These are phyloP conservation scores for Sander lucioperca DNA, from an alignment of 2,113 vertebrate species.

Conservation along the genomic window DNA sequence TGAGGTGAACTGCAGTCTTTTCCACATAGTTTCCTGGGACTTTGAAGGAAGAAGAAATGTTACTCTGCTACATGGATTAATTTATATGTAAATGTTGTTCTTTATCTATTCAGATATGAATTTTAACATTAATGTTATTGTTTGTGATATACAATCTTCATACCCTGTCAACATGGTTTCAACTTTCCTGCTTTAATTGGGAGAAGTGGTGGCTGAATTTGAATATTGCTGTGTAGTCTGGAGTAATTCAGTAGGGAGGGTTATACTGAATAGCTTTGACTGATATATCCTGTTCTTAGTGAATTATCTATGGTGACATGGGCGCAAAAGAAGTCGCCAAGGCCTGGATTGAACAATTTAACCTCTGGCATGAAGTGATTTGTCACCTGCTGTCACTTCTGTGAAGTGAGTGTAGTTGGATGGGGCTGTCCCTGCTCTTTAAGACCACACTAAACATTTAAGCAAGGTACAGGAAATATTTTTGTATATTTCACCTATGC, in stretches of 20 bases:
- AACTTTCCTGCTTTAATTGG: conserved; percentile 74
- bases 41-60: conserved; percentile 72
- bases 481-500: conserved; percentile 82
- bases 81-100: conserved; percentile 73
- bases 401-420: conserved; percentile 83
- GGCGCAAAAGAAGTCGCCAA: conserved; percentile 32
- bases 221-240: conserved; percentile 59
- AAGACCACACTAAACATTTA: conserved; percentile 69
- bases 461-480: conserved; percentile 84
- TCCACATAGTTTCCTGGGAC: conserved; percentile 55
- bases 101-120: conserved; percentile 59
- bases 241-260: conserved; percentile 51
- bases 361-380: conserved; percentile 73
- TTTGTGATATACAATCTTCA: conserved; percentile 73
- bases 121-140: conserved; percentile 70
- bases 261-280: conserved; percentile 69
- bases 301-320: conserved; percentile 64
- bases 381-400: conserved; percentile 84
- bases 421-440: conserved; percentile 56
- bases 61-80: conserved; percentile 61
- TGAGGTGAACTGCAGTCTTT: conserved; percentile 50
- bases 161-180: conserved; percentile 71
- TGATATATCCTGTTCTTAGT: conserved; percentile 63
- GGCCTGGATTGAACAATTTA: conserved; percentile 38
- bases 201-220: conserved; percentile 65